Base-by-base conservation (phyloP, 2,888 invertebrate genomes). In the Dasypogon diadema region DNA sequence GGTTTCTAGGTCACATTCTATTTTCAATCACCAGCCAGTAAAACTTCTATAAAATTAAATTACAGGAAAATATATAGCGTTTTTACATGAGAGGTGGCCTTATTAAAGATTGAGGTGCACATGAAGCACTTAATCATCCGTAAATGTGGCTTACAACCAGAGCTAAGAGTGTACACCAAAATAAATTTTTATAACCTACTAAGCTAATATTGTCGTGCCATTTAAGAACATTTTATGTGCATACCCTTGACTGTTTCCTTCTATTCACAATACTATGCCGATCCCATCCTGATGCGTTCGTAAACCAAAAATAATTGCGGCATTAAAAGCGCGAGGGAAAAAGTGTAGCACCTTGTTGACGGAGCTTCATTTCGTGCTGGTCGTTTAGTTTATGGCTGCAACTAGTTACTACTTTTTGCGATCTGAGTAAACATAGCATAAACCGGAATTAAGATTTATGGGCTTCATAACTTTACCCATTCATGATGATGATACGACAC, bases 361-460 rank as follows among this genome's bases (percentile, higher is more conserved):
- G 12, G 42, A 42, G 42, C 42, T 42, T 2, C n/a, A 42, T 42
- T 42, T 42, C 42, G n/a, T 12, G 42, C 12, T 12, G 1, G 42
- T 42, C 42, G 12, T 42, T 42, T 1, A 42, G 12, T 6, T 12
- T 42, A 42, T 12, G 8, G n/a, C 42, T 42, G 42, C 42, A 42
- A 42, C 42, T 42, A 42, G 42, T n/a, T 42, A 12, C 42, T 42
- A 12, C 34, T 4, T 58, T 58, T 37, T 21, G 18, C 37, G 18
- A 21, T 6, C 34, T 21, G 18, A 60, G 42, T 10, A 42, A 30
- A 8, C 12, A 21, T 21, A 26, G 12, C 37, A 37, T 60, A 60
- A 60, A 60, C 60, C 21, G 24, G 60, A 37, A 60, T 60, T 34
- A 60, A 34, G 60, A 60, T 60, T 60, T 60, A 60, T 37, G 60